Percentiles rank a stretch among this genome's conserved stretches.
Evolutionary conservation across 2,797 vertebrate species (phyloP).

Genomic region (Pristis pectinata): DNA sequence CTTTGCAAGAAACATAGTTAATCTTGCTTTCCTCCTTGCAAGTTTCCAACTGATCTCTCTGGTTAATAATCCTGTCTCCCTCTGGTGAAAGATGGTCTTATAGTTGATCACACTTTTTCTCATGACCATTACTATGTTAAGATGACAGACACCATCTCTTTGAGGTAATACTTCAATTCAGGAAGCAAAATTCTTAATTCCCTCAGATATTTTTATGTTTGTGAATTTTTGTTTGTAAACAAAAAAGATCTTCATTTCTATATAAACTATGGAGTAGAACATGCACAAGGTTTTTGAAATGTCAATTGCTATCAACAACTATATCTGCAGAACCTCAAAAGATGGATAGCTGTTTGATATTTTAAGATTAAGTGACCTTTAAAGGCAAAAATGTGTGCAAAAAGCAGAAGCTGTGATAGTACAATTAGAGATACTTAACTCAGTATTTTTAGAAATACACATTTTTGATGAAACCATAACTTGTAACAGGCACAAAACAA

Average conservation of each 20-base stretch:
- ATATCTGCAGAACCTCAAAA: background rate
- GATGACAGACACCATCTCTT: background rate
- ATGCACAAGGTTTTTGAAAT: background rate
- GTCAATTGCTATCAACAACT: background rate
- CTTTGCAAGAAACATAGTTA: background rate
- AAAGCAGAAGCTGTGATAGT: background rate
- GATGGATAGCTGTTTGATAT: slow-evolving; percentile 3
- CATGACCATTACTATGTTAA: background rate
- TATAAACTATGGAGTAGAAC: background rate
- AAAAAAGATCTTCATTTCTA: background rate
- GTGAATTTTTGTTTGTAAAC: background rate
- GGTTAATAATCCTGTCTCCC: background rate
- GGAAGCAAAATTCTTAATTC: background rate
- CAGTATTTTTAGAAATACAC: background rate
- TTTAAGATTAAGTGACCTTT: background rate
- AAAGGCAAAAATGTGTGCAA: background rate
- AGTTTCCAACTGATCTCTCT: background rate
- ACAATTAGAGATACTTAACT: background rate
- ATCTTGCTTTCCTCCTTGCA: background rate
- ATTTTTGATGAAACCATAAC: background rate
- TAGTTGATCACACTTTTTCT: slow-evolving; percentile 6
- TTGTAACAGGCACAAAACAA: background rate
- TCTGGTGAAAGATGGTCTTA: slow-evolving; percentile 9
- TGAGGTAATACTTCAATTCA: background rate
- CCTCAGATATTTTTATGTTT: background rate